Evolutionary conservation across 2,888 invertebrate species (phyloP).

Genomic region (Pachydiplax longipennis): DNA sequence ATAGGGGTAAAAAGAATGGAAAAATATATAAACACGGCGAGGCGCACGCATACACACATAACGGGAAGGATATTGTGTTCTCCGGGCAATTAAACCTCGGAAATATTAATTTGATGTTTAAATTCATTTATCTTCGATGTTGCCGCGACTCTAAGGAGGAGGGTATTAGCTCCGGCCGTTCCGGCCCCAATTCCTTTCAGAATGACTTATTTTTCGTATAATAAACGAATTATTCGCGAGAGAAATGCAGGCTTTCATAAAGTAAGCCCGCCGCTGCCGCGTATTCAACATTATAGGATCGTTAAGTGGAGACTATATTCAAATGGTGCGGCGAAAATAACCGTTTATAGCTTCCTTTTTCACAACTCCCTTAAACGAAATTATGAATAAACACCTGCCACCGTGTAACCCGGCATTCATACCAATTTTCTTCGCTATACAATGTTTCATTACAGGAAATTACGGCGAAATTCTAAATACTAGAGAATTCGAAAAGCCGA

Average conservation of each 20-base stretch:
- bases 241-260: neutral
- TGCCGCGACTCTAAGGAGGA: neutral
- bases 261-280: neutral
- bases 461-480: neutral
- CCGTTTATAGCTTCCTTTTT: neutral
- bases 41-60: neutral
- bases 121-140: constrained; percentile 33
- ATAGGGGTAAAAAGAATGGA: neutral
- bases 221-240: constrained; percentile 33
- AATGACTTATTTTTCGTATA: neutral
- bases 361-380: neutral
- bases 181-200: neutral
- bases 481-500: neutral
- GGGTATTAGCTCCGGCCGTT: neutral
- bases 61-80: constrained; percentile 19
- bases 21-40: neutral
- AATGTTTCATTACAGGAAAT: constrained; percentile 5
- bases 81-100: constrained; percentile 23
- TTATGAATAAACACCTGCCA: constrained; percentile 31
- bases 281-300: constrained; percentile 19
- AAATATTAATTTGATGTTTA: constrained; percentile 40
- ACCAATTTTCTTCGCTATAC: neutral
- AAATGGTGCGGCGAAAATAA: neutral
- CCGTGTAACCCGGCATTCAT: neutral
- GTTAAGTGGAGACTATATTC: constrained; percentile 30